phyloP scores from a whole-genome alignment of 2,113 vertebrate species.

The Orientallactaga bullata region DNA sequence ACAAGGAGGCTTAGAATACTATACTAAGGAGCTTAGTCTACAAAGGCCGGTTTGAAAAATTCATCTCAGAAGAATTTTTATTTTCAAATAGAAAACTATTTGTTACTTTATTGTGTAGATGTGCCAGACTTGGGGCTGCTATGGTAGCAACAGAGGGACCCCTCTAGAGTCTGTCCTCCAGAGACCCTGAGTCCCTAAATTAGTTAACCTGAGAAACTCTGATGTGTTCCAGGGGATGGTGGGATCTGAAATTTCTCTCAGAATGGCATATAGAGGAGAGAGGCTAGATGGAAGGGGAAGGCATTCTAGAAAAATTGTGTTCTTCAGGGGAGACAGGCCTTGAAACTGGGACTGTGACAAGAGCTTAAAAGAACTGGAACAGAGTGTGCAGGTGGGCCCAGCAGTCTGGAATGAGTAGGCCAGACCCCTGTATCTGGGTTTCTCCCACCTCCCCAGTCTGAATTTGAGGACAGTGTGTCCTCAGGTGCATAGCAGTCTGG shows the following conservation, averaged over 20 bases:
- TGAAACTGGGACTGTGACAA: neutral
- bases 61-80: neutral
- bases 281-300: neutral
- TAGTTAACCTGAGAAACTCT: neutral
- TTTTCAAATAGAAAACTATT: slow-evolving; percentile 27
- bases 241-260: neutral
- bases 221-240: neutral
- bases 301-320: neutral
- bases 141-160: neutral
- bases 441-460: no score
- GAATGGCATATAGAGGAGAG: neutral
- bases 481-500: no score
- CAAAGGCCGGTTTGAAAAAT: neutral
- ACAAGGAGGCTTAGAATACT: neutral
- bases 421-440: no score
- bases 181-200: neutral
- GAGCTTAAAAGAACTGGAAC: neutral
- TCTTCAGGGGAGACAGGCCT: neutral
- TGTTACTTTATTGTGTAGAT: neutral
- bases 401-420: no score
- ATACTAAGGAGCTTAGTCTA: neutral
- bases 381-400: no score
- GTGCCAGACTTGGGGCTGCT: neutral
- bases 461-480: no score
- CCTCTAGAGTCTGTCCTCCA: neutral